These are phyloP conservation scores for Eulemur rufifrons DNA, from an alignment of 2,113 vertebrate genomes.

Conservation along the genomic window DNA sequence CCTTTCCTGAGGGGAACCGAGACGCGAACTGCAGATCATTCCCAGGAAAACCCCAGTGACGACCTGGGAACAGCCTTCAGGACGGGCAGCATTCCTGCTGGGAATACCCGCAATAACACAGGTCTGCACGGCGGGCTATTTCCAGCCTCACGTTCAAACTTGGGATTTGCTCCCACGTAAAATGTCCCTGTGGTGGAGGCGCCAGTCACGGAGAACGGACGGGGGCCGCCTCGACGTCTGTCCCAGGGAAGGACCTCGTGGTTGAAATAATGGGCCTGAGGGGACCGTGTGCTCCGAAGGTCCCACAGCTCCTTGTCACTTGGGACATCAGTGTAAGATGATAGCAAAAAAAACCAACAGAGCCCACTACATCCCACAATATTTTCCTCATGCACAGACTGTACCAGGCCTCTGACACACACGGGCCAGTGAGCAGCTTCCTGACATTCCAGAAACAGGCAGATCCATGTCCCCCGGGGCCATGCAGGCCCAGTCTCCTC, in stretches of 20 bases:
- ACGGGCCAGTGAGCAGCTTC: rapidly evolving
- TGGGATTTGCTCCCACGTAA: rapidly evolving
- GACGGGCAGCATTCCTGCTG: not conserved
- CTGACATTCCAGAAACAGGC: not conserved
- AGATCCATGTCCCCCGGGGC: not conserved
- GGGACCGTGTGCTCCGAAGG: not conserved
- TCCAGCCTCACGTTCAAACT: rapidly evolving
- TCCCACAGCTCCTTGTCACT: not conserved
- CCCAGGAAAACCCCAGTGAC: not conserved
- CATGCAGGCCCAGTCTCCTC: rapidly evolving
- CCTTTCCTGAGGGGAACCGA: constrained; percentile 12
- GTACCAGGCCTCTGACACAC: not conserved
- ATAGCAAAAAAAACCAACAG: not conserved
- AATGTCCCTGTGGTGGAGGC: not conserved
- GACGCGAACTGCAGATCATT: not conserved
- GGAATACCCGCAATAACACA: not conserved
- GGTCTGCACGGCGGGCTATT: rapidly evolving
- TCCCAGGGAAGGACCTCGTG: not conserved
- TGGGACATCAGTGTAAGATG: not conserved
- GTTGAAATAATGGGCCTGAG: not conserved
- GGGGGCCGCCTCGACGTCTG: not conserved
- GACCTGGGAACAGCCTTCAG: not conserved
- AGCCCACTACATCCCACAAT: rapidly evolving
- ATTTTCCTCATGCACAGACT: too few relatives aligned
- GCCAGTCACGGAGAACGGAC: rapidly evolving